Evolutionary conservation across 2,888 invertebrate species (phyloP).

Genomic region (Rhopalosiphum nymphaeae): DNA sequence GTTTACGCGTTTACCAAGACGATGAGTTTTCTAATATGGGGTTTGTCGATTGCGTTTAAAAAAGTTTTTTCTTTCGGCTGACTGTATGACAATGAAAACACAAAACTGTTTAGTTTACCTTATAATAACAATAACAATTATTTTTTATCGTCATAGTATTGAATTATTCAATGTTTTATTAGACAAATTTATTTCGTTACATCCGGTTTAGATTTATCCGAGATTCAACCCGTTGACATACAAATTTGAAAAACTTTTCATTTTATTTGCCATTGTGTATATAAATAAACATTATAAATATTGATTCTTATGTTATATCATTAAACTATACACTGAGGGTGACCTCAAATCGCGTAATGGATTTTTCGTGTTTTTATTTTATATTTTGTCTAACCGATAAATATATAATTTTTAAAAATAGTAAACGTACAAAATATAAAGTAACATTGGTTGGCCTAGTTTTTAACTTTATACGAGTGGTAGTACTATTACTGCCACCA

Average conservation of each 20-base stretch:
- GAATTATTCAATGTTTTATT: background rate
- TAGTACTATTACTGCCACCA: background rate
- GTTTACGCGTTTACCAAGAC: background rate
- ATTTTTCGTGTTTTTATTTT: conserved; percentile 44
- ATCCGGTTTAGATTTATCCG: background rate
- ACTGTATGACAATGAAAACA: background rate
- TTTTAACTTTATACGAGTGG: background rate
- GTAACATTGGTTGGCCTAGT: conserved; percentile 33
- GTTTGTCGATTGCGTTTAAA: background rate
- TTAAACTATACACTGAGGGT: background rate
- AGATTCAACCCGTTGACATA: background rate
- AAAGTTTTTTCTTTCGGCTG: background rate
- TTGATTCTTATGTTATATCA: conserved; percentile 14
- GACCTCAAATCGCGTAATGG: conserved; percentile 46
- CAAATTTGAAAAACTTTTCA: background rate
- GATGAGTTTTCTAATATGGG: background rate
- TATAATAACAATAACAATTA: background rate
- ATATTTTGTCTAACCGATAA: conserved; percentile 12
- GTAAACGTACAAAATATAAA: background rate
- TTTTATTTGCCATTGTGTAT: background rate
- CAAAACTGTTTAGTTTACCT: background rate
- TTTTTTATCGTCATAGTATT: background rate
- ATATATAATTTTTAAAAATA: conserved; percentile 9
- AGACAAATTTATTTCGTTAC: background rate
- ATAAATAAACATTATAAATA: conserved; percentile 17